phyloP scores from a whole-genome alignment of 2,113 vertebrate genomes.

The Epinephelus cyanopodus region DNA sequence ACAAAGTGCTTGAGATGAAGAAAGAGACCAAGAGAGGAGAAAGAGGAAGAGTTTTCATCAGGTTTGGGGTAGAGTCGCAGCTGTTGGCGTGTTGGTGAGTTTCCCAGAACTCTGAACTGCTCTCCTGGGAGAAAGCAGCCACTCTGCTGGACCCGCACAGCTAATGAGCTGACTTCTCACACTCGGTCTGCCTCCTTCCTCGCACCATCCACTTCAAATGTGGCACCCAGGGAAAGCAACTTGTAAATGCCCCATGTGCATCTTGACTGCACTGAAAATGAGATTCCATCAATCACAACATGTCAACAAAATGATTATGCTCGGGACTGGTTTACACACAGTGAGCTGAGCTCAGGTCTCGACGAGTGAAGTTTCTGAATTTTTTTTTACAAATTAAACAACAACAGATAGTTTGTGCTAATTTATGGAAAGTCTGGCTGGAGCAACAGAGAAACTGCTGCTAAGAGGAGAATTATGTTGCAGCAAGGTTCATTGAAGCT shows the following conservation, averaged over 20 bases:
- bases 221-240: constrained; percentile 31
- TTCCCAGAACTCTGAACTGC: constrained; percentile 79
- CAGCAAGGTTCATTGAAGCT: neutral
- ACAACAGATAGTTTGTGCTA: neutral
- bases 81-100: constrained; percentile 76
- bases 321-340: neutral
- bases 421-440: neutral
- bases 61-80: constrained; percentile 75
- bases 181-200: constrained; percentile 45
- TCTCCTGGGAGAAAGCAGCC: constrained; percentile 72
- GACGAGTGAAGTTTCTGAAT: neutral
- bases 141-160: constrained; percentile 60
- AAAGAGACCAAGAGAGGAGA: constrained; percentile 46
- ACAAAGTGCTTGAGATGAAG: constrained; percentile 60
- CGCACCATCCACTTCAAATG: constrained; percentile 48
- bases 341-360: neutral
- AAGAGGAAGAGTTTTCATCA: constrained; percentile 80
- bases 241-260: constrained; percentile 34
- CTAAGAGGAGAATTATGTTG: neutral
- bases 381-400: neutral
- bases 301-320: constrained; percentile 19
- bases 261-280: constrained; percentile 45
- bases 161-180: constrained; percentile 80
- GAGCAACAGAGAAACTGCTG: neutral
- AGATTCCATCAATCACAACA: constrained; percentile 58